Base-by-base conservation (phyloP, 2,888 invertebrate genomes). In the Himalopsyche japonica region DNA sequence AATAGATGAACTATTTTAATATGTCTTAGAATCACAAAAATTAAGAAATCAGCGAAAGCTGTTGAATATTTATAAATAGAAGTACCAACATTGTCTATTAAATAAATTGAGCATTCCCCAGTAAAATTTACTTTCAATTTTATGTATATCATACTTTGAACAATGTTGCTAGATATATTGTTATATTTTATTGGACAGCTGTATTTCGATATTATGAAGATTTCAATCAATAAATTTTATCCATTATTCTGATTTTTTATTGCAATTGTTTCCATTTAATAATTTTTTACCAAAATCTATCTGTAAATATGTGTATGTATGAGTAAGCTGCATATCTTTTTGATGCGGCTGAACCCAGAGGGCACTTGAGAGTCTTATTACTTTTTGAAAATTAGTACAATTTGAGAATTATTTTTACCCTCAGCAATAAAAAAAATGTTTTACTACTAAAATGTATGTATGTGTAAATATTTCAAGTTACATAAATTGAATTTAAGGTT, bases 11-110 rank as follows among this genome's bases (percentile, higher is more conserved):
- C 27, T 70, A 70, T 70, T 70, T 70, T 70, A 43, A 43, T 43
- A 43, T 43, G 43, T 64, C 57, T 37, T 70, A 70, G 37, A 43
- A 79, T 78, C 43, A 79, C 70, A 81, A 47, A 70, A 70, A n/a
- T 37, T 48, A 30, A 18, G 49, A 47, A 79, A 15, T 77, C 20
- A 77, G 47, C 47, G 18, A 37, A 6, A 43, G 43, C 32, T 43
- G 8, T 34, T 47, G 5, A 30, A 79, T 79, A 79, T 80, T 7
- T 57, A 80, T 34, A 76, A 30, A 64, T 76, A 81, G n/a, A 70
- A 81, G n/a, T 76, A 81, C 43, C 47, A 43, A 27, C 20, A 47
- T 81, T 81, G 27, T 81, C 47, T 81, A 76, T 81, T 76, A 81
- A 70, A 76, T 47, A 81, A 43, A 43, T 37, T 57, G 20, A 57